Evolutionary conservation across 2,113 vertebrate species (phyloP), one percentile per base, ranked within the genome.

Genomic region (Lipophrys pholis): DNA sequence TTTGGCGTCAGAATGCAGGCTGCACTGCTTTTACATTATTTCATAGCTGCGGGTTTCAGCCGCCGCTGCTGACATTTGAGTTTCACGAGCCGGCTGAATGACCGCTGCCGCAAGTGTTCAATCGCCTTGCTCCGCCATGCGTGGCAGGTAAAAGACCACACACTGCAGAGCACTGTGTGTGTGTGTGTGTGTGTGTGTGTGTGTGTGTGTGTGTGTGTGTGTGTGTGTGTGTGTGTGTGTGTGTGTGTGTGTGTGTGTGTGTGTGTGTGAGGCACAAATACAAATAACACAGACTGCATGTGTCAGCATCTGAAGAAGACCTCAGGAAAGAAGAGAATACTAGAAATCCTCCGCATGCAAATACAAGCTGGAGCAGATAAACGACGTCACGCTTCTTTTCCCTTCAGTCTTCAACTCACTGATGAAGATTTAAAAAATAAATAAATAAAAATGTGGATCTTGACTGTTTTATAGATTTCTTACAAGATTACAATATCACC

Each of bases 121-220:
- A 76, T 86, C 80, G 76, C 68, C 51, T 70, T 76, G 76, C 55
- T 80, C 60, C 14, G n/a, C 68, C 80, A 86, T 80, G 83, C 68
- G 21, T 82, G 73, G 64, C 63, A 56, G 52, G 67, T 66, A 80
- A 69, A 65, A 76, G 72, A 76, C 54, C 83, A 76, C 71, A 60
- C 12, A 52, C 41, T 52, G 55, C 60, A 52, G 45, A 52, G 49
- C 6, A 15, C n/a, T 30, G 38, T 40, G 14, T 0, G 6, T 15
- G 43, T 65, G 50, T 60, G 9, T n/a, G 36, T 35, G 21, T 30
- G 21, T 30, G 21, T 2, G 4, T 30, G 21, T 30, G 21, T 30
- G 21, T 30, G 21, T 30, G 21, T 30, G 21, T 30, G 21, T 30
- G 21, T 30, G 4, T 30, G 21, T 30, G 21, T 30, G 21, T 30